A percentile compares a stretch with the other conserved stretches of the same genome.
Evolutionary conservation across 2,888 invertebrate genomes (phyloP).

Genomic region (Tineola bisselliella): DNA sequence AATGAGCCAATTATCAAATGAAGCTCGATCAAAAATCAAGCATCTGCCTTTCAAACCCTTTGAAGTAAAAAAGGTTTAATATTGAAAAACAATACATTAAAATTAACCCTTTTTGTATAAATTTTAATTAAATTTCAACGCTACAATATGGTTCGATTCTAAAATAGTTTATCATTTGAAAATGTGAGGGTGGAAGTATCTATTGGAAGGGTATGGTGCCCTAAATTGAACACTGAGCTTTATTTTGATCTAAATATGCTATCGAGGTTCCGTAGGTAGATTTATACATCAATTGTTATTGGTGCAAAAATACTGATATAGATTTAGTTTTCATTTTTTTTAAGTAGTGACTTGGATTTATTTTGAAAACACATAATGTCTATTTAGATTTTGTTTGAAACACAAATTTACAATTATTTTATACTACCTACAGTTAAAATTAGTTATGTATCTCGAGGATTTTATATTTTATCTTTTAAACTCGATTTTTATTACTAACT

Average conservation of each 20-base stretch:
- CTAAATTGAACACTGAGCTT: neutral
- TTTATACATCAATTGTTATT: no score
- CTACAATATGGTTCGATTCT: neutral
- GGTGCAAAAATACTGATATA: no score
- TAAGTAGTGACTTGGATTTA: no score
- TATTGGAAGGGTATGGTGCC: neutral
- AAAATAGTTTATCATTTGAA: neutral
- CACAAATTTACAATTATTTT: no score
- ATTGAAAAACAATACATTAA: neutral
- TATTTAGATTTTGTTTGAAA: no score
- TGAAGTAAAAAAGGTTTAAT: neutral
- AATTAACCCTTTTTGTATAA: neutral
- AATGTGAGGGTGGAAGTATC: neutral
- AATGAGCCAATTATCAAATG: conserved; percentile 29
- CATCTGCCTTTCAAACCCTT: conserved; percentile 39
- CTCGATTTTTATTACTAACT: no score
- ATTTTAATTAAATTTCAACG: neutral
- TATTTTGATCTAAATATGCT: neutral
- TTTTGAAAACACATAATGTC: no score
- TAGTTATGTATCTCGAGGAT: no score
- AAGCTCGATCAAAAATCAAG: conserved; percentile 47
- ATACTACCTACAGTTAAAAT: no score
- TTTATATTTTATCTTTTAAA: no score
- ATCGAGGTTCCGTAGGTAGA: neutral
- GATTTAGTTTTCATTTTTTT: no score